Percentiles rank a stretch among this genome's conserved stretches.
phyloP scores from a whole-genome alignment of 2,113 vertebrate genomes.

The Ornithorhynchus anatinus region DNA sequence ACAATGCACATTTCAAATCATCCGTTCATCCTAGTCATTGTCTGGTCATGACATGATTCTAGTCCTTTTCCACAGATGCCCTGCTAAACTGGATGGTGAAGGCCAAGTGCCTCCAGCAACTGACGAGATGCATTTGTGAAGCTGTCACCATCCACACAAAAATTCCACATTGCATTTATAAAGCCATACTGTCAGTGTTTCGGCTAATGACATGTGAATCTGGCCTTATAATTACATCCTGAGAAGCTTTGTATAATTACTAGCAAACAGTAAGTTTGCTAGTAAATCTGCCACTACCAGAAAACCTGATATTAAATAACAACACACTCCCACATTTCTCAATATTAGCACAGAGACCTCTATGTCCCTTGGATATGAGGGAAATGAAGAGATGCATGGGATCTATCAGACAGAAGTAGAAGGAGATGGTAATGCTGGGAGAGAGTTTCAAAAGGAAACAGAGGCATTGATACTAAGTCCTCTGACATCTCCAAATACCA shows the following conservation, averaged over 20 bases:
- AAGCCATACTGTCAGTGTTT: background rate
- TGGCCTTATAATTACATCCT: slow-evolving; percentile 1
- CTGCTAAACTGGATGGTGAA: background rate
- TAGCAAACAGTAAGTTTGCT: slow-evolving; percentile 10
- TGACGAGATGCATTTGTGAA: background rate
- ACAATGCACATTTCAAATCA: too few relatives aligned
- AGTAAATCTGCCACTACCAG: background rate
- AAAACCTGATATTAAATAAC: background rate
- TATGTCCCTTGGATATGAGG: too few relatives aligned
- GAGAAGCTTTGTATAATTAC: slow-evolving; percentile 1
- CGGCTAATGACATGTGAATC: background rate
- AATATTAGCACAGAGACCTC: too few relatives aligned
- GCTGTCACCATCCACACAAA: background rate
- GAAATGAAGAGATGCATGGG: too few relatives aligned
- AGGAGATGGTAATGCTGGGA: too few relatives aligned
- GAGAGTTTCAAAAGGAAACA: too few relatives aligned
- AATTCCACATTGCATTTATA: background rate
- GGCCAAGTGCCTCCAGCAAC: background rate
- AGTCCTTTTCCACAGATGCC: background rate
- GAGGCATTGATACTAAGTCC: too few relatives aligned
- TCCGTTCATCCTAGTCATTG: background rate
- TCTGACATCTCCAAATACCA: too few relatives aligned
- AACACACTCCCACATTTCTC: too few relatives aligned
- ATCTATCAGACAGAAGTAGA: too few relatives aligned
- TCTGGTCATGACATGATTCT: background rate